These are phyloP conservation scores for Plutomurus gul DNA, from an alignment of 1,140 invertebrate species.

Conservation along the genomic window DNA sequence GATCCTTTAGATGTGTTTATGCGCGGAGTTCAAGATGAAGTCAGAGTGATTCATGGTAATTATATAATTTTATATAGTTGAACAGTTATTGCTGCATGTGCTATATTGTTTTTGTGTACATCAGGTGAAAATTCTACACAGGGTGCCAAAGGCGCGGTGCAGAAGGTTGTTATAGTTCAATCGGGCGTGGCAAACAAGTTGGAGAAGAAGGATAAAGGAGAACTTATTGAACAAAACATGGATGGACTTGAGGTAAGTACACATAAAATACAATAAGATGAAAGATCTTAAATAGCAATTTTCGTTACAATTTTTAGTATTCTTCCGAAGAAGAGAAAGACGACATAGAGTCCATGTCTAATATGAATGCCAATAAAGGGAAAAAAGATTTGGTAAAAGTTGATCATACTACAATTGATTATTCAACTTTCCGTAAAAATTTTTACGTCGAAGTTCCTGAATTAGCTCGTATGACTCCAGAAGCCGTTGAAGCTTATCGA, in stretches of 20 bases:
- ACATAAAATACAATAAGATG: not conserved
- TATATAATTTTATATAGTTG: not conserved
- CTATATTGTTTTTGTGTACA: not conserved
- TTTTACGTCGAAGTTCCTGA: conserved; percentile 69
- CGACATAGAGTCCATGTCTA: conserved; percentile 88
- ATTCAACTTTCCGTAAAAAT: conserved; percentile 88
- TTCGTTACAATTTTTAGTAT: conserved; percentile 65
- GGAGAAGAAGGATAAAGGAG: conserved; percentile 79
- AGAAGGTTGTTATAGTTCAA: conserved; percentile 72
- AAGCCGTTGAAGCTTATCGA: conserved; percentile 85
- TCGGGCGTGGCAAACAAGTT: conserved; percentile 90
- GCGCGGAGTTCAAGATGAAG: conserved; percentile 83
- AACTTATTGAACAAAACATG: conserved; percentile 96
- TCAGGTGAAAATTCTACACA: not conserved
- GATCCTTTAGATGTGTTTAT: conserved; percentile 97
- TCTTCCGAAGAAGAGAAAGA: conserved; percentile 96
- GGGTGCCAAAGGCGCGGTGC: conserved; percentile 19
- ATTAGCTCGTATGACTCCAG: conserved; percentile 84
- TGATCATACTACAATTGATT: conserved; percentile 81
- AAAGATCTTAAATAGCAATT: not conserved
- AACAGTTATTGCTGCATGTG: not conserved
- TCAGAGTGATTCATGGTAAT: conserved; percentile 63
- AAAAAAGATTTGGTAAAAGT: conserved; percentile 88
- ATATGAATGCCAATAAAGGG: conserved; percentile 83
- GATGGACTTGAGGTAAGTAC: conserved; percentile 80